These are phyloP conservation scores for Triplophysa tibetana DNA, from an alignment of 2,113 vertebrate genomes.

Conservation along the genomic window DNA sequence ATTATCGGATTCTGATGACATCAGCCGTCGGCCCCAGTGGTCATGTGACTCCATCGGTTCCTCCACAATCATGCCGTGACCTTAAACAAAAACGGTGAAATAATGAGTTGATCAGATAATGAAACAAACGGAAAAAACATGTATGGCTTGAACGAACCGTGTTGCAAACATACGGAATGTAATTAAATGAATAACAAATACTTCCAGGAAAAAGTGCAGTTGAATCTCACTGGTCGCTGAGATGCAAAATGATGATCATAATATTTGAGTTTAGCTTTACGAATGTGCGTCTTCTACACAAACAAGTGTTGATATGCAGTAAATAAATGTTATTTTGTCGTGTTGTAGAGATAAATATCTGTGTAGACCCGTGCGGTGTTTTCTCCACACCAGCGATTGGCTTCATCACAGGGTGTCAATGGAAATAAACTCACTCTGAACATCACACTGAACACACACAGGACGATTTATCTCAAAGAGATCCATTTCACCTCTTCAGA, in stretches of 20 bases:
- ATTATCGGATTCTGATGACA: conserved; percentile 78
- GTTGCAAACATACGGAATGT: too few species aligned
- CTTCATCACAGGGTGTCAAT: not conserved
- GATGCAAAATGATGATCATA: too few species aligned
- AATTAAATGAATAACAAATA: too few species aligned
- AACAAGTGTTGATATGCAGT: not conserved
- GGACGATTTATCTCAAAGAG: too few species aligned
- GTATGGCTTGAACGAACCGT: too few species aligned
- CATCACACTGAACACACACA: not conserved
- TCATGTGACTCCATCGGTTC: conserved; percentile 64
- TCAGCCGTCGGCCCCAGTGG: conserved; percentile 84
- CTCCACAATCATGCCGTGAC: conserved; percentile 74
- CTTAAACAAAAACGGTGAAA: conserved; percentile 63
- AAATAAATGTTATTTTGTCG: not conserved
- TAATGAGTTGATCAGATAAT: too few species aligned
- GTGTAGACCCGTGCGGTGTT: not conserved
- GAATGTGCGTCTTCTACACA: not conserved
- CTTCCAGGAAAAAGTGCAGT: too few species aligned
- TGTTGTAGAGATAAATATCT: not conserved
- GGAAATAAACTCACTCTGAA: not conserved
- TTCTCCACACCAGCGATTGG: not conserved
- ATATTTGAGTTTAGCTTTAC: too few species aligned
- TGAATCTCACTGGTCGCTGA: too few species aligned
- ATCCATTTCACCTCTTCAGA: too few species aligned
- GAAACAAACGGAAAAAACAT: too few species aligned